Percentiles rank a stretch among this genome's conserved stretches.
Conservation (phyloP, 2,888 invertebrate genomes). For the Sycophila texana region DNA sequence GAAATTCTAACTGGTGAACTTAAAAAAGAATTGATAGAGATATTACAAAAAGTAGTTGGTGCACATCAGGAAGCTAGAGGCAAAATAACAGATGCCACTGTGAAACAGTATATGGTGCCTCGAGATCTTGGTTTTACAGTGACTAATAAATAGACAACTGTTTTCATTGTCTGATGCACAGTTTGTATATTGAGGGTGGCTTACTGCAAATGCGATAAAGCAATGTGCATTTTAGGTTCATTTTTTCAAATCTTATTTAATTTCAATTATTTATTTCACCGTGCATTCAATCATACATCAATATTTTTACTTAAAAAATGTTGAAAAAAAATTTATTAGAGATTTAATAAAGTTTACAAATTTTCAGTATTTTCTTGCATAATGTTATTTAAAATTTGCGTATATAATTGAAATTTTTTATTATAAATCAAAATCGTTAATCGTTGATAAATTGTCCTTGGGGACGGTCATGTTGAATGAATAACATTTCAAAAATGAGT, state of each 20-base stretch:
- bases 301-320: constrained; percentile 9
- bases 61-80: constrained; percentile 89
- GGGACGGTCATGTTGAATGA: background rate
- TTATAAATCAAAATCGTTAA: constrained; percentile 13
- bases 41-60: constrained; percentile 86
- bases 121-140: constrained; percentile 82
- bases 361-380: constrained; percentile 28
- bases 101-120: constrained; percentile 90
- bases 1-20: constrained; percentile 94
- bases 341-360: constrained; percentile 30
- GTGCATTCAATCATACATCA: constrained; percentile 19
- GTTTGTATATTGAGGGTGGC: constrained; percentile 18
- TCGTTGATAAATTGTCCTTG: background rate
- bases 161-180: constrained; percentile 19
- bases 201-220: background rate
- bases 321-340: constrained; percentile 25
- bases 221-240: constrained; percentile 19
- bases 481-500: constrained; percentile 1
- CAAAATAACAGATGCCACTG: constrained; percentile 88
- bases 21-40: constrained; percentile 92
- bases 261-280: constrained; percentile 46
- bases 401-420: constrained; percentile 5
- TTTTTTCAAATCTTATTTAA: constrained; percentile 35
- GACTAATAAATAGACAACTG: constrained; percentile 36
- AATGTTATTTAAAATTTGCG: constrained; percentile 6